These are phyloP conservation scores for Syngnathoides biaculeatus DNA, from an alignment of 2,113 vertebrate genomes.

Conservation along the genomic window DNA sequence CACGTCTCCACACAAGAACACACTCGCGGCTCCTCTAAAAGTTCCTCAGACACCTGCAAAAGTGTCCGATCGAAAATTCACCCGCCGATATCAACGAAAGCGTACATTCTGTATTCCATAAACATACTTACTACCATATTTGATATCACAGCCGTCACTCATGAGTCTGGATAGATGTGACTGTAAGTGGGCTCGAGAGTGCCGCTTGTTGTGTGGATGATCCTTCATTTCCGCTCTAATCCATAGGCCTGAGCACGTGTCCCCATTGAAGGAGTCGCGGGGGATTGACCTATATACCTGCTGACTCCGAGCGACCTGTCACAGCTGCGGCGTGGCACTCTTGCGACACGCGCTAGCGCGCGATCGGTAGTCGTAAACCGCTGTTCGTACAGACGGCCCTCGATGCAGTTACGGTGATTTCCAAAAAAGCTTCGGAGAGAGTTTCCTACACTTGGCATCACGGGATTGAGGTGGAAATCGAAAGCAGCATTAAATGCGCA, in stretches of 20 bases:
- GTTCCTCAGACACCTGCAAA: neutral
- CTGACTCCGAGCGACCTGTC: slow-evolving; percentile 67
- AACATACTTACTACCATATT: neutral
- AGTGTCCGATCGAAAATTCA: neutral
- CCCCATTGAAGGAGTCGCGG: slow-evolving; percentile 71
- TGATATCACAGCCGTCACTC: slow-evolving; percentile 8
- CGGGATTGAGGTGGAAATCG: neutral
- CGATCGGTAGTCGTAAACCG: slow-evolving; percentile 33
- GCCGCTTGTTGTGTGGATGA: slow-evolving; percentile 65
- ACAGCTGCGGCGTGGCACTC: slow-evolving; percentile 34
- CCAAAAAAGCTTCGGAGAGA: slow-evolving; percentile 12
- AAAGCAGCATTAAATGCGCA: neutral
- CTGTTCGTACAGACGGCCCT: slow-evolving; percentile 30
- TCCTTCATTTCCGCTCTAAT: slow-evolving; percentile 77
- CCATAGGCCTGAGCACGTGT: slow-evolving; percentile 63
- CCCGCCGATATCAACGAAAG: neutral
- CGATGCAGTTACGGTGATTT: slow-evolving; percentile 4
- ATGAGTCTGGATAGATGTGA: slow-evolving; percentile 12
- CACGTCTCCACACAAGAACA: neutral
- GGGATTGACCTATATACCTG: slow-evolving; percentile 76
- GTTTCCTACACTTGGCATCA: slow-evolving; percentile 2
- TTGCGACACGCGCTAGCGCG: slow-evolving; percentile 49
- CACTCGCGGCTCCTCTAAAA: neutral
- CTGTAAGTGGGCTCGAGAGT: slow-evolving; percentile 45
- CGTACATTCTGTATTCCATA: neutral